Base-by-base conservation (phyloP, 2,113 vertebrate species). In the Zapus hudsonius region DNA sequence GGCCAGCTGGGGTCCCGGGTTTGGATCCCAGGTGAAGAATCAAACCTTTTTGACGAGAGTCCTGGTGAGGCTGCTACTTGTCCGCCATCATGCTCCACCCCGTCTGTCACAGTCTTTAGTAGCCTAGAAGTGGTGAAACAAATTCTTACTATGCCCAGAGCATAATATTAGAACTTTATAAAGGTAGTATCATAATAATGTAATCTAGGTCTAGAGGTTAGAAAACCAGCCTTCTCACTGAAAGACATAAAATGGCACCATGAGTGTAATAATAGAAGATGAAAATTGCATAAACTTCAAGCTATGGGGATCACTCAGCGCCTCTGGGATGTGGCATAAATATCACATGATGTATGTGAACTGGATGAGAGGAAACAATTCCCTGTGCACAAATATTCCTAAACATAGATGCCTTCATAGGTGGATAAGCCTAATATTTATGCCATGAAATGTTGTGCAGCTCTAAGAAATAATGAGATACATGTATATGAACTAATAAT, bases 71-170 rank as follows among this genome's bases (percentile, higher is more conserved):
- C n/a, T n/a, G n/a, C n/a, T n/a, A n/a, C n/a, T n/a, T n/a, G n/a
- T n/a, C n/a, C n/a, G n/a, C n/a, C n/a, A n/a, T n/a, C n/a, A n/a
- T n/a, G n/a, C n/a, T n/a, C n/a, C n/a, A n/a, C n/a, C n/a, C n/a
- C n/a, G n/a, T n/a, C n/a, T n/a, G 63, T 67, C 66, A 73, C 57
- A 87, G 73, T 94, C 72, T 89, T 91, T 78, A 66, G 57, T 90
- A 83, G 22, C 87, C 91, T 97, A 40, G 63, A 92, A 94, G 87
- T 82, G 23, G 17, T 94, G 52, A 94, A 92, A 91, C 29, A 73
- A 93, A 64, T 67, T 86, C 73, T 90, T 74, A 66, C 44, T 25
- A 74, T 87, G 57, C 57, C 79, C 40, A 74, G 73, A 91, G 16
- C 33, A 90, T 93, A 87, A 76, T 73, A 40, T 61, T 22, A 83